These are phyloP conservation scores for Leptopilina myrica DNA, from an alignment of 2,888 invertebrate genomes.

Conservation along the genomic window DNA sequence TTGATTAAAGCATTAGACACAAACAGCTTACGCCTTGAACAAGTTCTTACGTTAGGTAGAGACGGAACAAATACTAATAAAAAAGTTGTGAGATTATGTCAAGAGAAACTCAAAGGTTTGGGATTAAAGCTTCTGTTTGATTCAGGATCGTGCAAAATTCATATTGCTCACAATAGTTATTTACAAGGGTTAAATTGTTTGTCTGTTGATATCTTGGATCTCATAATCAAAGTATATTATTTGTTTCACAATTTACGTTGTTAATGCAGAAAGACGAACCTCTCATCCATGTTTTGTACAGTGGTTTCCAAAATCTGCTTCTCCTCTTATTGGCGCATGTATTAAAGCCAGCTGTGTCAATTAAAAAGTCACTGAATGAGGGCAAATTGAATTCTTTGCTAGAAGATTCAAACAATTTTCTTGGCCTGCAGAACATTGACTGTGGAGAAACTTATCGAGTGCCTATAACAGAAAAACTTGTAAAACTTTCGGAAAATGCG, in stretches of 20 bases:
- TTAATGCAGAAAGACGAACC: constrained; percentile 1
- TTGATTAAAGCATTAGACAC: constrained; percentile 34
- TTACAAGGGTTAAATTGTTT: constrained; percentile 44
- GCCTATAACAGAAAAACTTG: background rate
- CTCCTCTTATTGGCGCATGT: background rate
- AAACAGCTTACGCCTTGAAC: constrained; percentile 24
- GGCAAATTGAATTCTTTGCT: background rate
- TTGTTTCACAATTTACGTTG: constrained; percentile 40
- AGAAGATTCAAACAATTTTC: background rate
- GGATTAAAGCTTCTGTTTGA: constrained; percentile 22
- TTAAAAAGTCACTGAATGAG: background rate
- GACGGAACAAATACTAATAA: constrained; percentile 47
- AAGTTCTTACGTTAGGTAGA: constrained; percentile 42
- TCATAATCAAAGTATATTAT: constrained; percentile 41
- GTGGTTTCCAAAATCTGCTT: background rate
- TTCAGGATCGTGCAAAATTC: constrained; percentile 48
- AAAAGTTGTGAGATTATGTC: constrained; percentile 43
- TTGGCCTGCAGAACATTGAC: background rate
- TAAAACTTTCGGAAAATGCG: background rate
- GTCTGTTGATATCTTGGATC: constrained; percentile 38
- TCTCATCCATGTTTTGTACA: background rate
- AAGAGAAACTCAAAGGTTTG: constrained; percentile 39
- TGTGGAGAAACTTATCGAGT: constrained; percentile 19
- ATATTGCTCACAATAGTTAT: constrained; percentile 48
- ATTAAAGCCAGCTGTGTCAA: background rate